Conservation (phyloP, 2,113 vertebrate species). For the Thamnophis sirtalis region DNA sequence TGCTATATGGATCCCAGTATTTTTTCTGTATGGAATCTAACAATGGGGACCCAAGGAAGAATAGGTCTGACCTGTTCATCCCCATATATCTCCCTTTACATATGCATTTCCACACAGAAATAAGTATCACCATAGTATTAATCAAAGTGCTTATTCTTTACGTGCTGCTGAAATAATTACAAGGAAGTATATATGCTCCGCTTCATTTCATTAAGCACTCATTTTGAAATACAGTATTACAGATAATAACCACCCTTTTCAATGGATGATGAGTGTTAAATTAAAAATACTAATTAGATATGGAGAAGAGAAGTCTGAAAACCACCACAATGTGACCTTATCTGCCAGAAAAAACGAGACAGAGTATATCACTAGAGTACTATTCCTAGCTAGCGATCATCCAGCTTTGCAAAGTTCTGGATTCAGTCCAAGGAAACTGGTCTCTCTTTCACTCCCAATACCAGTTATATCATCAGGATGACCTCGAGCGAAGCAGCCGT, state of each 20-base stretch:
- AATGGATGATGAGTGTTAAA: not conserved
- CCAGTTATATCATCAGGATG: conserved; percentile 11
- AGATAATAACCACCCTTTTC: not conserved
- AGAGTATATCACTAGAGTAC: conserved; percentile 1
- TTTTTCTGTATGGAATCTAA: not conserved
- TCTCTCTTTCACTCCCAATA: not conserved
- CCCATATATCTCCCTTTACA: not conserved
- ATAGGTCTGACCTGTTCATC: not conserved
- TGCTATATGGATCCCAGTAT: not conserved
- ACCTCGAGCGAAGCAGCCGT: not conserved
- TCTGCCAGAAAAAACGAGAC: conserved; percentile 10
- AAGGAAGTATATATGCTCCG: not conserved
- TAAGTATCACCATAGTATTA: not conserved
- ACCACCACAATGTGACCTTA: conserved; percentile 2
- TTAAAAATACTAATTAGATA: conserved; percentile 14
- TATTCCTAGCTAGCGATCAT: conserved; percentile 5
- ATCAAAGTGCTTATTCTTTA: not conserved
- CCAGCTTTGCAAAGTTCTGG: conserved; percentile 2
- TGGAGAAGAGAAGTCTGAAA: not conserved
- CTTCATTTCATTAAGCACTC: not conserved
- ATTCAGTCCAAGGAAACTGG: not conserved
- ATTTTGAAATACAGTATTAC: not conserved
- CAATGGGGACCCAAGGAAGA: not conserved
- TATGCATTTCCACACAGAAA: not conserved
- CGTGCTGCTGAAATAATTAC: not conserved